Base-by-base conservation (phyloP, 1,140 invertebrate genomes). In the Lordiphosa stackelbergi region DNA sequence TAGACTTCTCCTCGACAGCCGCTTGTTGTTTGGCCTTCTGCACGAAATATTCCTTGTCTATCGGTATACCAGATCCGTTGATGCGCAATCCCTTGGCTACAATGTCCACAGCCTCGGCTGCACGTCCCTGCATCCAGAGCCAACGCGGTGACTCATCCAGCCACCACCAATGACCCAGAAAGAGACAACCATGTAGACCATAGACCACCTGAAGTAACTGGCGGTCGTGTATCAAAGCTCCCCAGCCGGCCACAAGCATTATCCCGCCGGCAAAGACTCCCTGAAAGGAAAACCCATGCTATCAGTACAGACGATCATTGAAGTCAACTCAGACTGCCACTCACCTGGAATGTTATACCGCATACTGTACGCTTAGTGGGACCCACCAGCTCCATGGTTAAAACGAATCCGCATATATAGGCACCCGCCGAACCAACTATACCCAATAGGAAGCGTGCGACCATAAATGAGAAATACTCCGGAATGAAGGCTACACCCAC, bases 311-410 rank as follows among this genome's bases (percentile, higher is more conserved):
- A 2, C 0, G 11, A 34, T 13, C 0, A 51, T 16, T 6, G 0
- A 16, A 36, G 5, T 34, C n/a, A 0, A 10, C 0, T 52, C 28
- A 10, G 2, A 13, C 5, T 7, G 22, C 0, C 0, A 48, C 63
- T 58, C 5, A 85, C 85, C 70, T 95, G 94, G 68, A 95, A 95
- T 13, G 93, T 90, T 36, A 96, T 91, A 3, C 95, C 96, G 85
- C 94, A 95, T 2, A 92, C 89, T 0, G 95, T 96, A 41, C 96
- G 89, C 84, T 93, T 95, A 36, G 91, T 92, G 0, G 95, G 89
- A 11, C 95, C 95, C 1, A 97, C 94, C 60, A 96, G 85, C 88
- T 98, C 96, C 93, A 97, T 95, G 3, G 94, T 93, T 8, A 96
- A 83, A 1, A 96, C 95, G 85, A 96, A 96, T 2, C 92, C 93